A percentile compares a stretch with the other conserved stretches of the same genome.
These are phyloP conservation scores for Miniopterus natalensis DNA, from an alignment of 2,113 vertebrate species.

Conservation along the genomic window DNA sequence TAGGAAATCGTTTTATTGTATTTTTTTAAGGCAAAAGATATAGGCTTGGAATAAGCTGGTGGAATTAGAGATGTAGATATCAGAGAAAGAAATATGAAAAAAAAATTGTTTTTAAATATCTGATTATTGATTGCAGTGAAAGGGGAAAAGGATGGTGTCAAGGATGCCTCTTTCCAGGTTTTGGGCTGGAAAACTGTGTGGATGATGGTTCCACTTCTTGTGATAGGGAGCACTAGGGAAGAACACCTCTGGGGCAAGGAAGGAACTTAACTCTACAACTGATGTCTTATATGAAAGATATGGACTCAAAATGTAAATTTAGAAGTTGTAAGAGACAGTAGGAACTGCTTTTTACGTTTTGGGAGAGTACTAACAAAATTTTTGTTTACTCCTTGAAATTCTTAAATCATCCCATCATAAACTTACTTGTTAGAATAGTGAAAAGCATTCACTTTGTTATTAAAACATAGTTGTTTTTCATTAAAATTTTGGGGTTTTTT, in stretches of 20 bases:
- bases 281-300: neutral
- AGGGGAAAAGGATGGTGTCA: neutral
- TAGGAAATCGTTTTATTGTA: neutral
- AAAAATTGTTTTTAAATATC: neutral
- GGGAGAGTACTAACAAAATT: neutral
- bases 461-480: neutral
- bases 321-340: neutral
- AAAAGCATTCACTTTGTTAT: neutral
- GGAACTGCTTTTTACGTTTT: constrained; percentile 21
- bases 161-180: neutral
- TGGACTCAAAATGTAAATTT: neutral
- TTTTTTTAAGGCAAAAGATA: neutral
- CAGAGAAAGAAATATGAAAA: neutral
- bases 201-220: neutral
- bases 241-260: neutral
- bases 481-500: neutral
- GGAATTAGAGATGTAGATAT: neutral
- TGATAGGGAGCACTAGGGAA: neutral
- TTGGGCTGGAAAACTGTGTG: neutral
- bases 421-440: neutral
- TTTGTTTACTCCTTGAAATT: constrained; percentile 11
- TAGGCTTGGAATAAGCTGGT: neutral
- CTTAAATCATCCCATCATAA: neutral
- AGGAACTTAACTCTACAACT: neutral
- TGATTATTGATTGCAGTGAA: neutral